phyloP scores from a whole-genome alignment of 1,140 invertebrate species.

The Megathymus violae region DNA sequence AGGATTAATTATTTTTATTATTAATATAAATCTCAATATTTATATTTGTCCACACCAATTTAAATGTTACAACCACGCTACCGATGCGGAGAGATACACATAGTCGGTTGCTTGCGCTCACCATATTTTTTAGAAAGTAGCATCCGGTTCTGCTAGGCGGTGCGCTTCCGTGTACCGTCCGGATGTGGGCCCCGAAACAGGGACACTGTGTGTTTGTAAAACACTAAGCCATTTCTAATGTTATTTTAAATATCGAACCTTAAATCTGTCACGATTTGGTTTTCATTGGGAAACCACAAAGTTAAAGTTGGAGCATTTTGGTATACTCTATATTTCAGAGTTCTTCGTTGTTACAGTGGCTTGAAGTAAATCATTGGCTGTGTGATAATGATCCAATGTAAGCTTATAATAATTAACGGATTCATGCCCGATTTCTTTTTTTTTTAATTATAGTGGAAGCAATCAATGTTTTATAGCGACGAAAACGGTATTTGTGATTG shows the following conservation, averaged over 20 bases:
- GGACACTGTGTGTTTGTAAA: constrained; percentile 21
- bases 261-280: no score
- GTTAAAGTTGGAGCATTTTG: neutral
- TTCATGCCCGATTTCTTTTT: no score
- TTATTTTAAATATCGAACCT: neutral
- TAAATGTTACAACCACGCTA: constrained; percentile 1
- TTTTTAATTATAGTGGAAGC: no score
- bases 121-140: constrained; percentile 80
- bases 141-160: constrained; percentile 70
- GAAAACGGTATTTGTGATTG: no score
- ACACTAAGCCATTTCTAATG: constrained; percentile 3
- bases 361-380: neutral
- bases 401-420: no score
- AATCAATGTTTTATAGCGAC: no score
- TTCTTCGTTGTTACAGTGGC: neutral
- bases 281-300: neutral
- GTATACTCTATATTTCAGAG: neutral
- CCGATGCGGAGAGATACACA: neutral
- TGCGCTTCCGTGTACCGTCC: constrained; percentile 66
- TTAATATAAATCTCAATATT: no score
- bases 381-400: no score
- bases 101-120: constrained; percentile 48
- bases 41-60: neutral
- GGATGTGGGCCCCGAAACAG: constrained; percentile 42
- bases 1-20: no score